phyloP scores from a whole-genome alignment of 2,113 vertebrate species.

The Sprattus sprattus region DNA sequence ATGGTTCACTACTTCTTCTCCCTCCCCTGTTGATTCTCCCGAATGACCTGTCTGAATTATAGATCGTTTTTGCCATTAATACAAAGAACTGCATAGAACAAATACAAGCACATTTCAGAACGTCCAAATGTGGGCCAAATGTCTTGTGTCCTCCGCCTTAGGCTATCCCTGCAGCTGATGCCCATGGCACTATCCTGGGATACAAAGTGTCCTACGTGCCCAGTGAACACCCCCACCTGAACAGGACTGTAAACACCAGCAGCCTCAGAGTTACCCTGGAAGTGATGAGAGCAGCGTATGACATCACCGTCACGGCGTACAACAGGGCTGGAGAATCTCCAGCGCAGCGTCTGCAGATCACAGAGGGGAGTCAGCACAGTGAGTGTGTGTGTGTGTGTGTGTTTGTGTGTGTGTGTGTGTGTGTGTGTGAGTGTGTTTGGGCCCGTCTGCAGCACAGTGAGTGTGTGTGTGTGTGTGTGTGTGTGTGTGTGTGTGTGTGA shows the following conservation, averaged over 20 bases:
- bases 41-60: too few relatives aligned
- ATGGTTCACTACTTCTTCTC: too few relatives aligned
- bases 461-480: background rate
- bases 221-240: background rate
- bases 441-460: too few relatives aligned
- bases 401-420: background rate
- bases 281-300: constrained; percentile 15
- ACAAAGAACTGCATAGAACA: too few relatives aligned
- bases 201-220: constrained; percentile 54
- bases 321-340: constrained; percentile 44
- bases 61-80: too few relatives aligned
- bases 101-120: too few relatives aligned
- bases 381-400: constrained; percentile 9
- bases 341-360: background rate
- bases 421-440: too few relatives aligned
- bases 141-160: constrained; percentile 28
- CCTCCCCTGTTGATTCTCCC: background rate
- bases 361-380: constrained; percentile 14
- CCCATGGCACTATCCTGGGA: constrained; percentile 45
- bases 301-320: constrained; percentile 33
- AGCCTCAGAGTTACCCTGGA: constrained; percentile 25
- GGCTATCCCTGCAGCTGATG: constrained; percentile 33
- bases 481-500: too few relatives aligned
- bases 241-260: background rate
- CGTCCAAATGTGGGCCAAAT: background rate